These are phyloP conservation scores for Orbicella faveolata DNA, from an alignment of 64 coral and sea anemone species.

Conservation along the genomic window DNA sequence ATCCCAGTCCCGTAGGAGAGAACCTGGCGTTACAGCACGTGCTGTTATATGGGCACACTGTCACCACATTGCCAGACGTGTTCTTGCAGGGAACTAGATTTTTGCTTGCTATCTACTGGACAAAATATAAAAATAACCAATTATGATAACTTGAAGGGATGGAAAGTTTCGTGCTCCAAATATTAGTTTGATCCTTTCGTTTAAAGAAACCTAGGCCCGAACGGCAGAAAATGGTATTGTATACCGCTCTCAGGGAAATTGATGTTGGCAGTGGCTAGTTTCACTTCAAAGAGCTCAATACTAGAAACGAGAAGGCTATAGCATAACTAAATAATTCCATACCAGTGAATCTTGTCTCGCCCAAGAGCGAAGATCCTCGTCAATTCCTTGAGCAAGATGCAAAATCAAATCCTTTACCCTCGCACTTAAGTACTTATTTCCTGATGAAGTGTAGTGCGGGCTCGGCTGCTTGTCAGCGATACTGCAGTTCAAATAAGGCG, in stretches of 20 bases:
- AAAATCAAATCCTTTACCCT: conserved; percentile 45
- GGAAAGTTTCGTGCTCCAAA: no score
- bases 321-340: no score
- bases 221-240: no score
- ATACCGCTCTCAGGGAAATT: no score
- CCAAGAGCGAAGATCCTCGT: background rate
- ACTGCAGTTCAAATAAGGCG: conserved; percentile 72
- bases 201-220: no score
- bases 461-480: conserved; percentile 64
- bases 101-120: background rate
- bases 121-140: background rate
- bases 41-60: conserved; percentile 56
- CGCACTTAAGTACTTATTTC: conserved; percentile 67
- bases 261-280: no score
- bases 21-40: conserved; percentile 60
- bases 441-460: conserved; percentile 71
- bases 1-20: conserved; percentile 57
- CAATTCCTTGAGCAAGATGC: background rate
- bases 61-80: conserved; percentile 60
- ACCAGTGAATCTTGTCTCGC: background rate
- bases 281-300: no score
- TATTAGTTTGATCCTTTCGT: no score
- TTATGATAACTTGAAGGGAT: no score
- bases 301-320: no score
- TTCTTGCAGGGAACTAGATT: conserved; percentile 48